phyloP scores from a whole-genome alignment of 2,888 invertebrate species.

The Acanthoscelides obtectus region DNA sequence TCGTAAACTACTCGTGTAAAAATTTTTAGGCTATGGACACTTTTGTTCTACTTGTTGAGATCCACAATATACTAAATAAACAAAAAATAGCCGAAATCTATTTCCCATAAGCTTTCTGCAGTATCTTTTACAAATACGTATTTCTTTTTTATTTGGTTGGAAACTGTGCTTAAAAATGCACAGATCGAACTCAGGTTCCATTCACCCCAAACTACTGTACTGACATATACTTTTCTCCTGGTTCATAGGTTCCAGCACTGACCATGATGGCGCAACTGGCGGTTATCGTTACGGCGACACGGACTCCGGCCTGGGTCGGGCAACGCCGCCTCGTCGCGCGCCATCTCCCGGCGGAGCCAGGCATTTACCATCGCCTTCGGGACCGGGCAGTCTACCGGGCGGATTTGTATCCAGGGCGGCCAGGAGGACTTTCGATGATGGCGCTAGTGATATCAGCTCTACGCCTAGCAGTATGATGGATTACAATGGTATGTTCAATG shows the following conservation, averaged over 20 bases:
- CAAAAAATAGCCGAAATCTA: too few relatives aligned
- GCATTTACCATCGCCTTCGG: constrained; percentile 78
- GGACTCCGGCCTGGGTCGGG: constrained; percentile 82
- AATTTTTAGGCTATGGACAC: too few relatives aligned
- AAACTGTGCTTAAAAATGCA: not conserved
- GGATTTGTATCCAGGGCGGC: constrained; percentile 66
- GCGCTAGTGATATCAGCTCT: constrained; percentile 71
- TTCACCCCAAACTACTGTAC: not conserved
- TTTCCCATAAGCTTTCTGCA: too few relatives aligned
- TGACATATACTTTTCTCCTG: not conserved
- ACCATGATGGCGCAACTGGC: constrained; percentile 53
- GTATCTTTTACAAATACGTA: too few relatives aligned
- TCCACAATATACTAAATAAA: too few relatives aligned
- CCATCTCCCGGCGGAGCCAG: constrained; percentile 77
- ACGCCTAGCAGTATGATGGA: constrained; percentile 71
- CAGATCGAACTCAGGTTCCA: not conserved
- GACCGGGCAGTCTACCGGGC: constrained; percentile 76
- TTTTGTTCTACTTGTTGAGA: too few relatives aligned
- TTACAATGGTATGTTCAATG: constrained; percentile 62
- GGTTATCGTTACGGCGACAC: constrained; percentile 58
- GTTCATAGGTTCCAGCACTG: constrained; percentile 52
- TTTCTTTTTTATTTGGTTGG: too few relatives aligned
- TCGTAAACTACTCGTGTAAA: too few relatives aligned
- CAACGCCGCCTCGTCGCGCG: constrained; percentile 81
- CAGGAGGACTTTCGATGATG: constrained; percentile 62